Percentiles rank a stretch among this genome's conserved stretches.
Evolutionary conservation across 92 coral and sea anemone genomes (phyloP).

Genomic region (Phymanthus crucifer): DNA sequence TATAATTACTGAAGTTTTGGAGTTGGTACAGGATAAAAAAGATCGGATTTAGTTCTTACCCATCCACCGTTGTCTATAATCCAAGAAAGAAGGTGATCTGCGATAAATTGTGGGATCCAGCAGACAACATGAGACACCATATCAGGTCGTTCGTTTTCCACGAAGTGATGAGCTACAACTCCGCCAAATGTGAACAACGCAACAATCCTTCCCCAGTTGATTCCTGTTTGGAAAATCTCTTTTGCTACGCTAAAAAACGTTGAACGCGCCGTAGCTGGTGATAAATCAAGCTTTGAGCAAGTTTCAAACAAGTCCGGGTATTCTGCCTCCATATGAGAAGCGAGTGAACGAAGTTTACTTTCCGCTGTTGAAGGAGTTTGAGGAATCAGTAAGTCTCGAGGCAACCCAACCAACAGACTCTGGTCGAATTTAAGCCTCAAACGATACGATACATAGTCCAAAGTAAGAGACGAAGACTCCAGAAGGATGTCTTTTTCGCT

Average conservation of each 20-base stretch:
- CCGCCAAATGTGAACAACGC: constrained; percentile 95
- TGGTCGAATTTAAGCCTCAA: constrained; percentile 93
- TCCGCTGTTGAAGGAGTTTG: constrained; percentile 75
- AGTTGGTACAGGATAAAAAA: not conserved
- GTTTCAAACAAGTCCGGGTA: constrained; percentile 97
- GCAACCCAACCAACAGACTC: constrained; percentile 83
- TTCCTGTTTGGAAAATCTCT: constrained; percentile 91
- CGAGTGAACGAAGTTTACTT: constrained; percentile 76
- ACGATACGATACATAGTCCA: constrained; percentile 90
- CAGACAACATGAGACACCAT: constrained; percentile 83
- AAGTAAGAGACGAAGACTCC: constrained; percentile 47
- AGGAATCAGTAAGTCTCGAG: constrained; percentile 86
- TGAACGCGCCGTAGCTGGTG: constrained; percentile 75
- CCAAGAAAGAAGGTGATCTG: constrained; percentile 80
- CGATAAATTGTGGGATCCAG: constrained; percentile 85
- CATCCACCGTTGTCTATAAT: constrained; percentile 96
- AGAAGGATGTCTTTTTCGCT: constrained; percentile 65
- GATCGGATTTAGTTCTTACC: constrained; percentile 56
- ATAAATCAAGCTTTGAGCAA: constrained; percentile 84
- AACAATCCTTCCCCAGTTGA: constrained; percentile 97
- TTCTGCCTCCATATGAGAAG: constrained; percentile 93
- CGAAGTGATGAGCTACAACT: constrained; percentile 95
- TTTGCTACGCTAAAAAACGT: constrained; percentile 90
- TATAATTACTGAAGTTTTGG: constrained; percentile 34
- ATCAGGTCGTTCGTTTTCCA: constrained; percentile 89